phyloP scores from a whole-genome alignment of 2,797 vertebrate genomes.

The Trachurus trachurus region DNA sequence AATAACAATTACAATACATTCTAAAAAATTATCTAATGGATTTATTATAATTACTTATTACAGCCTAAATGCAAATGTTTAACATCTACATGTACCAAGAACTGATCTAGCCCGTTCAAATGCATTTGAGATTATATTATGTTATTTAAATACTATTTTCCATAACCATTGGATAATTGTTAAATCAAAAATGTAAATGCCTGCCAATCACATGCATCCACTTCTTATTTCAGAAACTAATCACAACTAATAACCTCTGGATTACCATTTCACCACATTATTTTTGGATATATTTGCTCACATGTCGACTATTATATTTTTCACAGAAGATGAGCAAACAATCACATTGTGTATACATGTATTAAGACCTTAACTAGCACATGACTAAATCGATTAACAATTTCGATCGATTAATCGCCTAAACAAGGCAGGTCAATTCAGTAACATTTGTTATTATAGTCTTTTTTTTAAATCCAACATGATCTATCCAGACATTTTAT shows the following conservation, averaged over 20 bases:
- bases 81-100: not conserved
- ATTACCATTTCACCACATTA: no score
- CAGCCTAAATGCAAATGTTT: not conserved
- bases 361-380: not conserved
- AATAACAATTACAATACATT: not conserved
- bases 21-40: not conserved
- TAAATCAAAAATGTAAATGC: no score
- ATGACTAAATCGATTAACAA: not conserved
- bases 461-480: not conserved
- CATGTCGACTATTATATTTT: not conserved
- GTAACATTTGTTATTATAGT: not conserved
- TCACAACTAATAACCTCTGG: no score
- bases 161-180: no score
- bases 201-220: no score
- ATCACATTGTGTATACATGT: not conserved
- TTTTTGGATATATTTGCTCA: no score
- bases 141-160: no score
- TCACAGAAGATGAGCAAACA: not conserved
- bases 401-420: not conserved
- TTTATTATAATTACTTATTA: not conserved
- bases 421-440: not conserved
- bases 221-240: no score
- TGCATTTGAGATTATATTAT: no score
- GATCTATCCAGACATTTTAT: not conserved
- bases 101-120: not conserved